Conservation (phyloP, 2,113 vertebrate species). For the Bujurquina vittata region DNA sequence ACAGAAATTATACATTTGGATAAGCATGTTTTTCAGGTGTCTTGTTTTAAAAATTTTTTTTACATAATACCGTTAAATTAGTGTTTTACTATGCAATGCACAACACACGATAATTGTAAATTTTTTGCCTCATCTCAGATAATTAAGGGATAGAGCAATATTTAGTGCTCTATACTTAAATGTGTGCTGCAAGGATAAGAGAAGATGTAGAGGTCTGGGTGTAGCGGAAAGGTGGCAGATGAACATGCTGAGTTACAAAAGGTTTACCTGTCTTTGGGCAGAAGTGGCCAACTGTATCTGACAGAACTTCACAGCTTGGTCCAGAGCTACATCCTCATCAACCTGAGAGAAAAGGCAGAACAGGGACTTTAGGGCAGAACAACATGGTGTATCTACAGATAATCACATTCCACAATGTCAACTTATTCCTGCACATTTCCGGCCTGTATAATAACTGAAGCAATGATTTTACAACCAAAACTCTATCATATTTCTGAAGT, state of each 20-base stretch:
- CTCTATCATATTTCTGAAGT: neutral
- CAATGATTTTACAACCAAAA: neutral
- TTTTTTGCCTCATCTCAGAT: neutral
- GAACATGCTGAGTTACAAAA: neutral
- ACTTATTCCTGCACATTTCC: neutral
- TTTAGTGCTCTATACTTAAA: neutral
- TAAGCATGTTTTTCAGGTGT: neutral
- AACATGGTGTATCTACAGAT: neutral
- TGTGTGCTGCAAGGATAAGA: neutral
- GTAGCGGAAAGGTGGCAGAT: neutral
- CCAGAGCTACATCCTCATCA: slow-evolving; percentile 94
- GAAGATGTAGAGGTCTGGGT: neutral
- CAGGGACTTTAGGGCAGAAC: neutral
- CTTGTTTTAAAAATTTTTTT: neutral
- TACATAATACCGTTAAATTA: neutral
- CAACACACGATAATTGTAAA: neutral
- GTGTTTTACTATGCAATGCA: neutral
- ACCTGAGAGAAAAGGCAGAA: slow-evolving; percentile 81
- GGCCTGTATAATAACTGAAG: neutral
- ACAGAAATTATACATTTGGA: neutral
- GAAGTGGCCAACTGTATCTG: slow-evolving; percentile 94
- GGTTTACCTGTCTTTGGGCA: slow-evolving; percentile 93
- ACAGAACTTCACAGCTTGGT: slow-evolving; percentile 98
- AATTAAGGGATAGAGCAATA: neutral
- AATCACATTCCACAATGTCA: neutral